Conservation (phyloP, 2,797 vertebrate species). For the Meda fulgida region DNA sequence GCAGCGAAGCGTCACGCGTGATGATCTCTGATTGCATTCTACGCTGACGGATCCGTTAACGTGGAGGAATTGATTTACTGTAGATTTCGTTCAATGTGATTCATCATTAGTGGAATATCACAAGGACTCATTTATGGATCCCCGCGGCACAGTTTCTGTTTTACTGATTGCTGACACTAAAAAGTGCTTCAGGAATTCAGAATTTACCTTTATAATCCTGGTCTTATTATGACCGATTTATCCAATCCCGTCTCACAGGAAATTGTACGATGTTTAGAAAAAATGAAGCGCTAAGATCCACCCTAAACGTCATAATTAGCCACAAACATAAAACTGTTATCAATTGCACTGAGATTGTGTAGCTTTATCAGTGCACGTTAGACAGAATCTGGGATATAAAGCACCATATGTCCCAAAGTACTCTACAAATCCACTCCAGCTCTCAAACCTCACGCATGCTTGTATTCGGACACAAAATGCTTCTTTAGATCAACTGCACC, state of each 20-base stretch:
- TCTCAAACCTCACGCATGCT: not conserved
- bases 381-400: not conserved
- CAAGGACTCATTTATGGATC: not conserved
- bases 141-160: not conserved
- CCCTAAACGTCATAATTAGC: too few species aligned
- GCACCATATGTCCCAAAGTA: not conserved
- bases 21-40: conserved; percentile 31
- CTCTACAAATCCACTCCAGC: not conserved
- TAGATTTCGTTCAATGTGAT: conserved; percentile 47
- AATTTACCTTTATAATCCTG: not conserved
- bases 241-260: not conserved
- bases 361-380: not conserved
- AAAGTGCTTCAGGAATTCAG: not conserved
- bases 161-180: not conserved
- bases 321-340: too few species aligned
- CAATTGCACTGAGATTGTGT: too few species aligned
- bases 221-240: not conserved
- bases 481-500: not conserved
- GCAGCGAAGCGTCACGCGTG: conserved; percentile 52
- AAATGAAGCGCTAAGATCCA: too few species aligned
- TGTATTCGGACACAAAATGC: not conserved
- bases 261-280: too few species aligned
- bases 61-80: conserved; percentile 55
- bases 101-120: conserved; percentile 38
- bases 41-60: conserved; percentile 48